Percentiles rank a stretch among this genome's conserved stretches.
Conservation (phyloP, 2,888 invertebrate genomes). For the Auanema freiburgensis region DNA sequence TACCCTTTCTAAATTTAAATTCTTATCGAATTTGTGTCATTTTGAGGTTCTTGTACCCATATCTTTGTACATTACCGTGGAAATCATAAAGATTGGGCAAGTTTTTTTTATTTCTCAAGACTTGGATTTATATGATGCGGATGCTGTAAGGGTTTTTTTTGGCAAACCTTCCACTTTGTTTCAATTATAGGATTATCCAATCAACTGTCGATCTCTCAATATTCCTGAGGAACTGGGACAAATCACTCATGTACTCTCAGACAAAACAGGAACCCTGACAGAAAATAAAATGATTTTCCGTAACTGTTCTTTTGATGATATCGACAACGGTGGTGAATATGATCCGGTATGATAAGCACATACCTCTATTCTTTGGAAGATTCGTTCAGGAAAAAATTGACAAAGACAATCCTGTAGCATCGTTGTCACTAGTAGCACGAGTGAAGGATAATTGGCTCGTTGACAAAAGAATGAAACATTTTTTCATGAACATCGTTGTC, state of each 20-base stretch:
- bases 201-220: slow-evolving; percentile 77
- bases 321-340: slow-evolving; percentile 32
- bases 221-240: slow-evolving; percentile 81
- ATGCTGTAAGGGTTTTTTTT: slow-evolving; percentile 15
- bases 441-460: slow-evolving; percentile 13
- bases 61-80: slow-evolving; percentile 92
- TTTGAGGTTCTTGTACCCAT: slow-evolving; percentile 88
- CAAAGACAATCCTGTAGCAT: slow-evolving; percentile 16
- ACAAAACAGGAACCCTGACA: slow-evolving; percentile 76
- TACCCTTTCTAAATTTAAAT: not conserved
- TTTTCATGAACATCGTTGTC: slow-evolving; percentile 83
- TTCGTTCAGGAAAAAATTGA: slow-evolving; percentile 15
- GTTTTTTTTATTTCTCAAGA: slow-evolving; percentile 92
- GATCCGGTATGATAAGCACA: slow-evolving; percentile 13
- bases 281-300: slow-evolving; percentile 97
- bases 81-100: slow-evolving; percentile 91
- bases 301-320: slow-evolving; percentile 70
- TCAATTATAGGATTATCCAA: slow-evolving; percentile 73
- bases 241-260: slow-evolving; percentile 53
- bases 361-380: not conserved
- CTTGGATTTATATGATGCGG: slow-evolving; percentile 80
- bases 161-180: not conserved
- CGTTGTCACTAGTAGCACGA: slow-evolving; percentile 4
- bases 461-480: slow-evolving; percentile 65
- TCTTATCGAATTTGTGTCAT: not conserved